These are phyloP conservation scores for Enteromius trimaculatus DNA, from an alignment of 2,797 vertebrate genomes.

Conservation along the genomic window DNA sequence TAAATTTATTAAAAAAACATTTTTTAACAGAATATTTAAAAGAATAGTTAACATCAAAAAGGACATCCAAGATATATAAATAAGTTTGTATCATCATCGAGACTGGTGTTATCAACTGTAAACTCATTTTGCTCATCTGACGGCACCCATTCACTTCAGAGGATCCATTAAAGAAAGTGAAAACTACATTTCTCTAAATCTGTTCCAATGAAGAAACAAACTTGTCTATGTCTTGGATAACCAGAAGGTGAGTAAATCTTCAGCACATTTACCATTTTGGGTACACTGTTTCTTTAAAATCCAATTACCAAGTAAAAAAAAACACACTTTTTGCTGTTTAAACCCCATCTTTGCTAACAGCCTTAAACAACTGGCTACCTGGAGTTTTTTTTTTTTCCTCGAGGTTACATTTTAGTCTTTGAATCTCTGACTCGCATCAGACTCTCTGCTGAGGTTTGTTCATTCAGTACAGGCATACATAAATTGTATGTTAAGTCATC, in stretches of 20 bases:
- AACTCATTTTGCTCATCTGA: neutral
- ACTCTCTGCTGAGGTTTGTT: neutral
- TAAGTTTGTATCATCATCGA: too few species aligned
- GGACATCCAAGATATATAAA: neutral
- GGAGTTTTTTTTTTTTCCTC: too few species aligned
- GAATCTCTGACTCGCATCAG: neutral
- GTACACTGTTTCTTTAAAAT: neutral
- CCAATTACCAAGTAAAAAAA: neutral
- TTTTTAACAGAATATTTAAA: too few species aligned
- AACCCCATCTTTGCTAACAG: neutral
- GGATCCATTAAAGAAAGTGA: neutral
- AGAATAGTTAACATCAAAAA: neutral
- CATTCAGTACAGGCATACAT: neutral
- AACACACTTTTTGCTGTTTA: neutral
- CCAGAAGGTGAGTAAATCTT: neutral
- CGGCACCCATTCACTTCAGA: neutral
- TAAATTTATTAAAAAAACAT: neutral
- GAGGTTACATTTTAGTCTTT: neutral
- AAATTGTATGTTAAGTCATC: slow-evolving; percentile 1
- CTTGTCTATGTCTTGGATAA: neutral
- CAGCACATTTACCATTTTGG: neutral
- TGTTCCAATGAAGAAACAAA: neutral
- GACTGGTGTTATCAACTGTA: neutral
- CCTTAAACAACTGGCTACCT: neutral
- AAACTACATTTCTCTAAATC: neutral